phyloP scores from a whole-genome alignment of 2,113 vertebrate species.

The Stegostoma tigrinum region DNA sequence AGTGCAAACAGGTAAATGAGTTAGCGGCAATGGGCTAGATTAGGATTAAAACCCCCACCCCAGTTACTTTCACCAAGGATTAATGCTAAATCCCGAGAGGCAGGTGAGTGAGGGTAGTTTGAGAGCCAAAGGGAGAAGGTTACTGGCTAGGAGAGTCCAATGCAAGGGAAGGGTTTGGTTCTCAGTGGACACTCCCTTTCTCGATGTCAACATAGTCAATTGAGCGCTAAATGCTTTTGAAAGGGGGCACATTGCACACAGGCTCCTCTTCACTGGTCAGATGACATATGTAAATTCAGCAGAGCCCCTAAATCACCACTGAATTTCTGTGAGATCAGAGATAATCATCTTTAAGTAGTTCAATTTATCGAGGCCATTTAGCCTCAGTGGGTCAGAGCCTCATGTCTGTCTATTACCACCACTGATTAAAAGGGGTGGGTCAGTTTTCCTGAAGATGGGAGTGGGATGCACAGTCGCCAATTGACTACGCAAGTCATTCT shows the following conservation, averaged over 20 bases:
- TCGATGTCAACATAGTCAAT: neutral
- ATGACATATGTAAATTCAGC: neutral
- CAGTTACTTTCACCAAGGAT: too few relatives aligned
- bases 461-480: neutral
- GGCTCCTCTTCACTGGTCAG: too few relatives aligned
- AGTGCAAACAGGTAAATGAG: too few relatives aligned
- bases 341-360: neutral
- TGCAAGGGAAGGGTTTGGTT: too few relatives aligned
- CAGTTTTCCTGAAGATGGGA: neutral
- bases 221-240: neutral
- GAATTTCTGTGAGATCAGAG: neutral
- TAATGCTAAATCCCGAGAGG: too few relatives aligned
- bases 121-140: too few relatives aligned
- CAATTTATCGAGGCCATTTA: too few relatives aligned
- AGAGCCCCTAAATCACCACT: neutral
- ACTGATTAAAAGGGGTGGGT: neutral
- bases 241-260: neutral
- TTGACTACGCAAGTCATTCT: neutral
- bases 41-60: too few relatives aligned
- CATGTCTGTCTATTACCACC: neutral
- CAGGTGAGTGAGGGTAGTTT: too few relatives aligned
- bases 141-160: too few relatives aligned
- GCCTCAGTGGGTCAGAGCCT: neutral
- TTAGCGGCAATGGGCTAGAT: too few relatives aligned
- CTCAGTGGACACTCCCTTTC: neutral